A percentile compares a stretch with the other conserved stretches of the same genome.
Evolutionary conservation across 2,797 vertebrate genomes (phyloP).

Genomic region (Tarsius wallacei): DNA sequence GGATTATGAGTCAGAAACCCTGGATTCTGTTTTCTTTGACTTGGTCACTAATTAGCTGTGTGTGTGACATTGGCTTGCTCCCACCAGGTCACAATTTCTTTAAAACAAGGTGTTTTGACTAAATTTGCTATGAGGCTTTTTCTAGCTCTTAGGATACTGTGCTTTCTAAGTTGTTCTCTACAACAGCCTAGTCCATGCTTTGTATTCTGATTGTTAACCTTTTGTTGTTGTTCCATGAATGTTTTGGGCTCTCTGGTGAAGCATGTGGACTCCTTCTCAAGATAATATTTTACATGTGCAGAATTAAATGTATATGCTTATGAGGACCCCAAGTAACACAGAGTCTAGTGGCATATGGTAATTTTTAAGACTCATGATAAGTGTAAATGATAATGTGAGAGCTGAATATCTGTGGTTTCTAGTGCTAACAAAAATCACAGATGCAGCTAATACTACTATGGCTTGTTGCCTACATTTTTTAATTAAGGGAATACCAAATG

Average conservation of each 20-base stretch:
- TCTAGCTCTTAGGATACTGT: not conserved
- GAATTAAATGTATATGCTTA: constrained; percentile 23
- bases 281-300: constrained; percentile 49
- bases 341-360: not conserved
- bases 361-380: constrained; percentile 35
- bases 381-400: constrained; percentile 53
- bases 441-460: not conserved
- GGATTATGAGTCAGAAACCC: constrained; percentile 39
- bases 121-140: constrained; percentile 37
- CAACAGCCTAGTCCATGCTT: not conserved
- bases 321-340: not conserved
- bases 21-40: constrained; percentile 42
- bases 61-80: constrained; percentile 42
- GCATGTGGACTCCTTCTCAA: not conserved
- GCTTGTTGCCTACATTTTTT: constrained; percentile 28
- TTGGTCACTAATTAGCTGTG: not conserved
- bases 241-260: constrained; percentile 8
- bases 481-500: constrained; percentile 19
- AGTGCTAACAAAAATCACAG: constrained; percentile 31
- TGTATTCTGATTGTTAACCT: not conserved
- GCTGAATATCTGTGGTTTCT: constrained; percentile 36
- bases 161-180: not conserved
- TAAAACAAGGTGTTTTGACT: constrained; percentile 51
- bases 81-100: not conserved
- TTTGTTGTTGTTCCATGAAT: not conserved